Evolutionary conservation across 1,140 invertebrate genomes (phyloP).

Genomic region (Drosophila pseudoobscura): DNA sequence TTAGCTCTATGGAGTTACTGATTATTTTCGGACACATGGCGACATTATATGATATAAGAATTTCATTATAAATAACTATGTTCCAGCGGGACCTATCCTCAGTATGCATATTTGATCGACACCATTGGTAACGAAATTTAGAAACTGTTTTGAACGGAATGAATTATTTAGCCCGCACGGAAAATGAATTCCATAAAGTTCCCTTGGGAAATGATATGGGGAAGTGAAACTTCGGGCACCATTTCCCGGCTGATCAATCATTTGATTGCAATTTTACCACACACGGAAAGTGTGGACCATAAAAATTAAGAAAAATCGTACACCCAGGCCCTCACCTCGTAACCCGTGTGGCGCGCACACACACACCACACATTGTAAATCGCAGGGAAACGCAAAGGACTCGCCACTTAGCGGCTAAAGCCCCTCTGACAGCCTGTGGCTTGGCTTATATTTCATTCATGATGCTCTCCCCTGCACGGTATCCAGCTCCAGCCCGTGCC

Average conservation of each 20-base stretch:
- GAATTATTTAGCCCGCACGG: slow-evolving; percentile 22
- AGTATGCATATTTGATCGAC: neutral
- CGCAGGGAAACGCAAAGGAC: slow-evolving; percentile 39
- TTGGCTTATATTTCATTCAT: slow-evolving; percentile 75
- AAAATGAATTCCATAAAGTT: slow-evolving; percentile 18
- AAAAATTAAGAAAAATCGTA: slow-evolving; percentile 36
- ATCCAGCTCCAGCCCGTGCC: no score
- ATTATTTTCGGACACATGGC: no score
- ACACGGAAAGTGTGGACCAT: slow-evolving; percentile 19
- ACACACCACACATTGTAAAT: slow-evolving; percentile 25
- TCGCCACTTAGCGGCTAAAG: slow-evolving; percentile 63
- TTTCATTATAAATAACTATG: no score
- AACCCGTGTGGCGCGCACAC: neutral
- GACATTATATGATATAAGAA: no score
- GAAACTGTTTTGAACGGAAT: neutral
- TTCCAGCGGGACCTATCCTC: no score
- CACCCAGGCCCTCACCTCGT: neutral
- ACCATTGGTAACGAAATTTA: neutral
- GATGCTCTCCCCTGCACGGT: slow-evolving; percentile 22
- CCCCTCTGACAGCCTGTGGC: slow-evolving; percentile 64
- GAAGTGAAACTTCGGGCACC: slow-evolving; percentile 34
- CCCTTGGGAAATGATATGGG: slow-evolving; percentile 31
- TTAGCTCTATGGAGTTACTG: no score
- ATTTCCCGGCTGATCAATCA: slow-evolving; percentile 49
- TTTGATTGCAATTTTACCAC: slow-evolving; percentile 27